Evolutionary conservation across 2,888 invertebrate genomes (phyloP).

Genomic region (Polydrusus tereticollis): DNA sequence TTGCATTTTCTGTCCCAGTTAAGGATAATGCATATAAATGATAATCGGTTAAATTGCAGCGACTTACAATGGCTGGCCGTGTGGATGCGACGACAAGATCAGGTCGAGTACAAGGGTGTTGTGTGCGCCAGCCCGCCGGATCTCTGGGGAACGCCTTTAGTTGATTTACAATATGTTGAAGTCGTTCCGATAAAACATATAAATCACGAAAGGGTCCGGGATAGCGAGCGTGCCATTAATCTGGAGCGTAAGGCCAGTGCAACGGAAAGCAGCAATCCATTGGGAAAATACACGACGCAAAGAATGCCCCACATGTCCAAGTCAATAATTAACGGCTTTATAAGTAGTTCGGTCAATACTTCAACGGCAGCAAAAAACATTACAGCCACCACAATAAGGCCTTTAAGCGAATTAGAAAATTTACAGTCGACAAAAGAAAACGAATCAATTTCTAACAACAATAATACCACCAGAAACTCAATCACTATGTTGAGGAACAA

Average conservation of each 20-base stretch:
- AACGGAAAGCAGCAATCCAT: conserved; percentile 25
- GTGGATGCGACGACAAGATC: conserved; percentile 74
- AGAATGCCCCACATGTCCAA: conserved; percentile 6
- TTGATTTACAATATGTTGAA: conserved; percentile 62
- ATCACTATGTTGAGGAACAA: background rate
- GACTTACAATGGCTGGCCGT: conserved; percentile 75
- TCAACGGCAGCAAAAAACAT: background rate
- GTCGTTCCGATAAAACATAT: conserved; percentile 36
- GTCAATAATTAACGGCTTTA: conserved; percentile 25
- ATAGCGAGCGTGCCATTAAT: conserved; percentile 31
- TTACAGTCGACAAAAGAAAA: background rate
- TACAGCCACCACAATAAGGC: background rate
- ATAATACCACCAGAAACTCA: background rate
- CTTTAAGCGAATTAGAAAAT: background rate
- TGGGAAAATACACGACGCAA: conserved; percentile 29
- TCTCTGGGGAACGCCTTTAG: conserved; percentile 62
- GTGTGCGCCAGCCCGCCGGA: conserved; percentile 66
- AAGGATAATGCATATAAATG: conserved; percentile 75
- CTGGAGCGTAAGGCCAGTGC: conserved; percentile 20
- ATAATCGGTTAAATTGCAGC: conserved; percentile 81
- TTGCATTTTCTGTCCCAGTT: conserved; percentile 79
- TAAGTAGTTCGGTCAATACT: conserved; percentile 11
- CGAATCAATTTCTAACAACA: background rate
- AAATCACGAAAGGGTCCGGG: conserved; percentile 30
- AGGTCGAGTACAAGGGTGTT: conserved; percentile 63